Percentiles rank a stretch among this genome's conserved stretches.
Conservation (phyloP, 2,113 vertebrate species). For the Thalassoma bifasciatum region DNA sequence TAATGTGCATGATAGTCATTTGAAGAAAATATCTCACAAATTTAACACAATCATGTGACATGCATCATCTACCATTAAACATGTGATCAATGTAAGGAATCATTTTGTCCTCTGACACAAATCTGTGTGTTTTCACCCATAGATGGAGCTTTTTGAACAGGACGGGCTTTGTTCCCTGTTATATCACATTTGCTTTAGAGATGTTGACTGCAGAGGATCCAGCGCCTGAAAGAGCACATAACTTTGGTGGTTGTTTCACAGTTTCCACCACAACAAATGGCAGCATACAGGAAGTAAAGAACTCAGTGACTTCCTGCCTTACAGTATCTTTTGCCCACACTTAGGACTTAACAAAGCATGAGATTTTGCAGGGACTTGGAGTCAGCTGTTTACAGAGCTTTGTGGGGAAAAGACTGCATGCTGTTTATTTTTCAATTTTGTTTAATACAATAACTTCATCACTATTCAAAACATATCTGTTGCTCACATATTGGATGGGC, state of each 20-base stretch:
- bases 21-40: conserved; percentile 5
- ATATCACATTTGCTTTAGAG: conserved; percentile 10
- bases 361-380: background rate
- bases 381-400: background rate
- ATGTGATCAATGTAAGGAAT: background rate
- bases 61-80: conserved; percentile 6
- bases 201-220: conserved; percentile 10
- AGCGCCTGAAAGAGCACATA: background rate
- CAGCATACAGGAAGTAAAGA: conserved; percentile 49
- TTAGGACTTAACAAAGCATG: conserved; percentile 5
- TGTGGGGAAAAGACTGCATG: too few species aligned
- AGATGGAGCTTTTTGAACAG: background rate
- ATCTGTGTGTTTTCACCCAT: background rate
- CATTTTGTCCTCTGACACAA: background rate
- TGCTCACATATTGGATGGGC: conserved; percentile 5
- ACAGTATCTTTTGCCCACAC: conserved; percentile 20
- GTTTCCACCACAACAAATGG: conserved; percentile 52
- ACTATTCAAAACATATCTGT: background rate
- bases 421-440: too few species aligned
- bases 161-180: background rate
- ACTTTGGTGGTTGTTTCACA: conserved; percentile 38
- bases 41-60: conserved; percentile 3
- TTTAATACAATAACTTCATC: background rate
- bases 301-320: conserved; percentile 36
- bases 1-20: conserved; percentile 9